These are phyloP conservation scores for Palythoa grandis DNA, from an alignment of 92 coral and sea anemone genomes.

Conservation along the genomic window DNA sequence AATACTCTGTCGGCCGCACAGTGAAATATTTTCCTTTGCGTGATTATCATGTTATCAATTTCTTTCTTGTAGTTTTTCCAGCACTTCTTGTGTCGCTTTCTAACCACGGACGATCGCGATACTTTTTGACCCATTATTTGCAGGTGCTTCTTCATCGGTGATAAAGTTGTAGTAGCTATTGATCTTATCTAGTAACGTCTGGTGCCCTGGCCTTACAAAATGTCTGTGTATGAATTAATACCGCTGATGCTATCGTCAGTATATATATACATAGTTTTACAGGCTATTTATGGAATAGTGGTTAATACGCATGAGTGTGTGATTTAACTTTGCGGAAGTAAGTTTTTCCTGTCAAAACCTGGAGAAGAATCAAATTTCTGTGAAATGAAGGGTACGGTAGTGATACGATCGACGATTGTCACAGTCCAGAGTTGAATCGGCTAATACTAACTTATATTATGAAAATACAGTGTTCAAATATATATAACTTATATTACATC, in stretches of 20 bases:
- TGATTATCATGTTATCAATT: conserved; percentile 10
- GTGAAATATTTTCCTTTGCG: conserved; percentile 18
- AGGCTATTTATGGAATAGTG: neutral
- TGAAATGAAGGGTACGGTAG: neutral
- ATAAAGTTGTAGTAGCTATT: too few relatives aligned
- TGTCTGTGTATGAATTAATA: neutral
- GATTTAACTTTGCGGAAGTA: conserved; percentile 2
- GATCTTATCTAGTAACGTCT: neutral
- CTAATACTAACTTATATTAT: too few relatives aligned
- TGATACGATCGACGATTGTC: too few relatives aligned
- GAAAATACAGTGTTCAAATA: too few relatives aligned
- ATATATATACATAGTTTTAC: neutral
- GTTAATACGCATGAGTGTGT: neutral
- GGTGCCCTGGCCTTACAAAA: neutral
- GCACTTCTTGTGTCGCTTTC: conserved; percentile 25
- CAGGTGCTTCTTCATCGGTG: neutral
- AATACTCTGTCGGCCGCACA: neutral
- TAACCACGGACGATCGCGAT: conserved; percentile 12
- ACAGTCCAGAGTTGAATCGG: too few relatives aligned
- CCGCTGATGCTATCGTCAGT: neutral
- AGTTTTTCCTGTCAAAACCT: neutral
- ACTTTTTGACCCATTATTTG: conserved; percentile 23
- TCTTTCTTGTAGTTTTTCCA: conserved; percentile 37
- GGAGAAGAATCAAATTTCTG: neutral
- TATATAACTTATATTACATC: too few relatives aligned